phyloP scores from a whole-genome alignment of 2,113 vertebrate genomes.

The Grammomys dolichurus region DNA sequence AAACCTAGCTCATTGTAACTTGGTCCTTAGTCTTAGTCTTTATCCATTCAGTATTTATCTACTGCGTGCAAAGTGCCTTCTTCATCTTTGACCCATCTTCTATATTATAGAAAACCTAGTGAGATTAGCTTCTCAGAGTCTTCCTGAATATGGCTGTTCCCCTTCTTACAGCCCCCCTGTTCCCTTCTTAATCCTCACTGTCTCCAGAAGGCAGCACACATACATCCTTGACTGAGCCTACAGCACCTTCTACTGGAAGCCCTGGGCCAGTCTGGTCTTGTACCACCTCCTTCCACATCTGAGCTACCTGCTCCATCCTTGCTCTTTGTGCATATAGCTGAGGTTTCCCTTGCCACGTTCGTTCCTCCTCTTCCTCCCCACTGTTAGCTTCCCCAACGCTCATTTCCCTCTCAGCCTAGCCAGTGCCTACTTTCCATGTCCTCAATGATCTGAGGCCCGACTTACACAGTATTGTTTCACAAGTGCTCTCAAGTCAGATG shows the following conservation, averaged over 20 bases:
- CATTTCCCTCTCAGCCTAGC: not conserved
- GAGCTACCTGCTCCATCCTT: not conserved
- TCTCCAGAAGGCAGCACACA: not conserved
- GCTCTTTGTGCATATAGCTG: not conserved
- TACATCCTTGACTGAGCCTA: not conserved
- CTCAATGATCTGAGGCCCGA: not conserved
- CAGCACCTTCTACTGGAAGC: not conserved
- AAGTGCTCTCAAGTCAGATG: not conserved
- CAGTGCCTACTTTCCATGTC: not conserved
- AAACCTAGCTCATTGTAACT: conserved; percentile 1
- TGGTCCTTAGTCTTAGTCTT: conserved; percentile 10
- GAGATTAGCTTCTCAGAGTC: conserved; percentile 28
- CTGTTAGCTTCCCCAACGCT: not conserved
- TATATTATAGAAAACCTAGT: conserved; percentile 9
- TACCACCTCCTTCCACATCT: not conserved
- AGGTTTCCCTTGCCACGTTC: not conserved
- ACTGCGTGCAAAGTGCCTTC: not conserved
- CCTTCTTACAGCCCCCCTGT: not conserved
- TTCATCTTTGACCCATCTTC: conserved; percentile 9
- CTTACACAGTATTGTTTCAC: conserved; percentile 17
- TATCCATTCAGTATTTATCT: conserved; percentile 43
- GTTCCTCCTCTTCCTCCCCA: not conserved
- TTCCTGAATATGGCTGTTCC: not conserved
- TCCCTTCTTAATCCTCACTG: not conserved
- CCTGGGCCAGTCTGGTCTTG: not conserved